Percentiles rank a stretch among this genome's conserved stretches.
Evolutionary conservation across 2,113 vertebrate genomes (phyloP).

Genomic region (Zingel zingel): DNA sequence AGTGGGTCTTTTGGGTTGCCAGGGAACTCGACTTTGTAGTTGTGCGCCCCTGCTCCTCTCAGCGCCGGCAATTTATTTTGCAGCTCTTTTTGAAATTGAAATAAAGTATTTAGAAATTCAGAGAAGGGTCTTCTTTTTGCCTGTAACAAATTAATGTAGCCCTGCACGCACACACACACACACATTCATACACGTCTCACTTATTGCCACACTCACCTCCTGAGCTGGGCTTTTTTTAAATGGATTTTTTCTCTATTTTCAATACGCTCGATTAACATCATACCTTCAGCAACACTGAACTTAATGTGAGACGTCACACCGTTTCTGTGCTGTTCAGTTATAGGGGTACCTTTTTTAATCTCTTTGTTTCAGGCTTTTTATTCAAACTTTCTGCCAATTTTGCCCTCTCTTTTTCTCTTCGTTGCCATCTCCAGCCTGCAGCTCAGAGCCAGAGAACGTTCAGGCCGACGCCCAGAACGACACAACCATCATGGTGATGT

Average conservation of each 20-base stretch:
- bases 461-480: constrained; percentile 95
- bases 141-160: constrained; percentile 45
- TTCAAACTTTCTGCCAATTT: background rate
- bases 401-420: background rate
- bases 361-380: background rate
- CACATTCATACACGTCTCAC: background rate
- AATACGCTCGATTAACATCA: constrained; percentile 9
- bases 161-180: background rate
- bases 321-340: background rate
- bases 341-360: background rate
- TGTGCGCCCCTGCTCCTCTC: constrained; percentile 32
- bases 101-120: constrained; percentile 70
- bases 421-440: constrained; percentile 87
- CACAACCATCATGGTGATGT: constrained; percentile 94
- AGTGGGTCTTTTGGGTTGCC: constrained; percentile 55
- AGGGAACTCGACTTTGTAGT: constrained; percentile 66
- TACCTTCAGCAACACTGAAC: background rate
- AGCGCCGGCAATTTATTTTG: constrained; percentile 63
- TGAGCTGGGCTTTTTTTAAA: constrained; percentile 18
- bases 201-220: constrained; percentile 12
- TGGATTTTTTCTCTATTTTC: constrained; percentile 25
- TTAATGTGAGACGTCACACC: background rate
- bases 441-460: constrained; percentile 93
- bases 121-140: constrained; percentile 33
- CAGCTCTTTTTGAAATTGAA: constrained; percentile 76